A percentile compares a stretch with the other conserved stretches of the same genome.
These are phyloP conservation scores for Gryllus longicercus DNA, from an alignment of 2,888 invertebrate species.

Conservation along the genomic window DNA sequence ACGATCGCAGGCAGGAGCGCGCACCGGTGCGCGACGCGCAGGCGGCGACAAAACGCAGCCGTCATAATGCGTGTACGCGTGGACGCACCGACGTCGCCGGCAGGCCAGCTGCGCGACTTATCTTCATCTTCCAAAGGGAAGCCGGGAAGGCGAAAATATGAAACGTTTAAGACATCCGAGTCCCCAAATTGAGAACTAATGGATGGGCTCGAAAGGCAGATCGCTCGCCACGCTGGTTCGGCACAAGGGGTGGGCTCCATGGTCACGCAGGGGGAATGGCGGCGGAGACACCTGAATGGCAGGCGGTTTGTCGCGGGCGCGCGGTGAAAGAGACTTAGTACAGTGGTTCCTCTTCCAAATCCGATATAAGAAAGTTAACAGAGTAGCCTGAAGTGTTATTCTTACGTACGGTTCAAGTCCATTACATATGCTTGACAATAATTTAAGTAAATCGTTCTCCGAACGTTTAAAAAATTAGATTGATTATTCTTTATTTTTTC, in stretches of 20 bases:
- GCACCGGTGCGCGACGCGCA: not conserved
- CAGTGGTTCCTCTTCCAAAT: no score
- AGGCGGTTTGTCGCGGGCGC: no score
- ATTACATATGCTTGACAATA: no score
- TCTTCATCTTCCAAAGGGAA: constrained; percentile 6
- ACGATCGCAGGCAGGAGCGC: not conserved
- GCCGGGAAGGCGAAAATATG: not conserved
- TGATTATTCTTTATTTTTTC: no score
- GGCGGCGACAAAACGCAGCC: not conserved
- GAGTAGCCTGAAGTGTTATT: no score
- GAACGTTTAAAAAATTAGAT: no score
- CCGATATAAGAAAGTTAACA: no score
- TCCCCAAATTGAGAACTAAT: not conserved
- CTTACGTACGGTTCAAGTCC: no score
- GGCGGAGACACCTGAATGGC: not conserved
- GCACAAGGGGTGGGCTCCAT: no score
- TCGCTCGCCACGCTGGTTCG: not conserved
- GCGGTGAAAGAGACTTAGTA: no score
- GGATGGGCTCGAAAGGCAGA: not conserved
- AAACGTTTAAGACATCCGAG: not conserved
- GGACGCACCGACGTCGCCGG: not conserved
- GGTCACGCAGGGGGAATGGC: not conserved
- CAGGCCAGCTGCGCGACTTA: not conserved
- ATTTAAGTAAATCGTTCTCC: no score
- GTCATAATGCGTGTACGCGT: not conserved